Evolutionary conservation across 2,888 invertebrate genomes (phyloP), one percentile per base, ranked within the genome.

Genomic region (Agonopterix arenella): DNA sequence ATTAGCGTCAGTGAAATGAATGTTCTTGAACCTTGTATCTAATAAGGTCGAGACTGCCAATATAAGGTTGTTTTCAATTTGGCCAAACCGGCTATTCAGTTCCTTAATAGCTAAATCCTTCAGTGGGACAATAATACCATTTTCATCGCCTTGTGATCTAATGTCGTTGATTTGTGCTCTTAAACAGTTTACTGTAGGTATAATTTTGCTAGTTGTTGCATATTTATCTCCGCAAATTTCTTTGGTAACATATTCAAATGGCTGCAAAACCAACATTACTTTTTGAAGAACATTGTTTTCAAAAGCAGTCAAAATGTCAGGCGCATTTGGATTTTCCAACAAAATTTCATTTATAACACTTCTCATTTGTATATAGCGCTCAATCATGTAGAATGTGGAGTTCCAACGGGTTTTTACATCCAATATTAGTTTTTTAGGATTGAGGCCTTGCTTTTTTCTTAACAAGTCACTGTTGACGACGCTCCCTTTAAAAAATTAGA

Each of bases 201-300:
- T 63, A 43, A 61, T 52, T 61, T 65, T 62, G 45, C 61, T 61
- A 7, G 53, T 49, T 16, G 62, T 60, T 2, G 58, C 58, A 53
- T 59, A 57, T 62, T n/a, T n/a, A n/a, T n/a, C 59, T 47, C 57
- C 62, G 11, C 52, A 58, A 49, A 63, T 44, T 49, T 65, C 61
- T 52, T 61, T 55, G 36, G 59, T 64, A n/a, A 61, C 58, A 49
- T 55, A 56, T 49, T 60, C 55, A 42, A 60, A 51, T 4, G 62
- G 61, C 52, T 59, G 56, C 52, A 62, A 59, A 51, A 61, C 52
- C 40, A 68, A 72, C 38, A 69, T 70, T 55, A 70, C 54, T 52
- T 50, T 56, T 56, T 56, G 53, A 42, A 56, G 57, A 57, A 49
- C 53, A 13, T 55, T 51, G 47, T 54, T 56, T 55, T 59, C 55